Percentiles rank a stretch among this genome's conserved stretches.
These are phyloP conservation scores for Thera britannica DNA, from an alignment of 2,888 invertebrate genomes.

Conservation along the genomic window DNA sequence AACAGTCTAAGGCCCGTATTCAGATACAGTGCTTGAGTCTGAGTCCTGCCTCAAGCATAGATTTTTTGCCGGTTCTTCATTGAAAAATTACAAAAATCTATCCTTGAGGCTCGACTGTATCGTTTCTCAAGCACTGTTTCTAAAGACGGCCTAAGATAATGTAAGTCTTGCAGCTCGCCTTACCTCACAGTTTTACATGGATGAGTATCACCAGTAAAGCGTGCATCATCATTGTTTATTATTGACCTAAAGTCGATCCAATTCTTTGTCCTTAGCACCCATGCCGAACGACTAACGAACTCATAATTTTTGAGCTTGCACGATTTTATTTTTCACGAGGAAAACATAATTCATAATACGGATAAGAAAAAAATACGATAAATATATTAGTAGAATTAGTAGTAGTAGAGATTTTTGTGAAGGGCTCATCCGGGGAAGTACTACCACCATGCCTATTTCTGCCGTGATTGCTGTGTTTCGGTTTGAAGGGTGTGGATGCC, in stretches of 20 bases:
- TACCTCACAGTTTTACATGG: neutral
- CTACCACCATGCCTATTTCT: no score
- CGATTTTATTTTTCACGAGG: constrained; percentile 11
- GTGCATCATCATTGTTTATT: constrained; percentile 25
- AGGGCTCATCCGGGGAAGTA: no score
- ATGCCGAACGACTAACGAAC: constrained; percentile 21
- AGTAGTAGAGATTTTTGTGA: no score
- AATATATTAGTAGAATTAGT: no score
- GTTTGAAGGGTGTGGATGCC: no score
- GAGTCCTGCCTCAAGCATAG: no score
- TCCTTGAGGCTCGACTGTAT: no score
- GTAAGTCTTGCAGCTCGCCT: constrained; percentile 3
- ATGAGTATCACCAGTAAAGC: constrained; percentile 8
- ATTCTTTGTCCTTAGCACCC: constrained; percentile 20
- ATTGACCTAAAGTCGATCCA: constrained; percentile 11
- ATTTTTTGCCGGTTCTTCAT: no score
- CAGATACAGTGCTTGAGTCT: no score
- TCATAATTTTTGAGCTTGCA: constrained; percentile 12
- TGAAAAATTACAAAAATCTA: no score
- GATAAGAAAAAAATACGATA: constrained; percentile 5
- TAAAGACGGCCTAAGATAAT: neutral
- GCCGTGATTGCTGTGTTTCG: no score
- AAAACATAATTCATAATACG: constrained; percentile 16
- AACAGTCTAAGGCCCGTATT: neutral
- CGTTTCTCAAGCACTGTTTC: no score